Percentiles rank a stretch among this genome's conserved stretches.
Conservation (phyloP, 2,113 vertebrate species). For the Rhinoptilus africanus region DNA sequence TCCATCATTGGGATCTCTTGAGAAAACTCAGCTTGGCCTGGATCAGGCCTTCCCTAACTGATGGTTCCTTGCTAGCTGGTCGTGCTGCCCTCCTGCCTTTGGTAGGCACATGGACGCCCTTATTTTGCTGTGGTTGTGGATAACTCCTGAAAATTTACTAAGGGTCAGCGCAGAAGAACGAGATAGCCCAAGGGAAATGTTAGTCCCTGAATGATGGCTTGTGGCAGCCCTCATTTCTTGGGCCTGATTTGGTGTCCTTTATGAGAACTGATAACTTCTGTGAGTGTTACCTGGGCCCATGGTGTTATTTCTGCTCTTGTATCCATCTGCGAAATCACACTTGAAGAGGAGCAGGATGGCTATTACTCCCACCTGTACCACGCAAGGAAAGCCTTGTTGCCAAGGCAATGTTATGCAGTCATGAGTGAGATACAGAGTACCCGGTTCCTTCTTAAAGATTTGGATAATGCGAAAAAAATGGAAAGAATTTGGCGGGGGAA, state of each 20-base stretch:
- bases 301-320: not conserved
- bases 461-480: not conserved
- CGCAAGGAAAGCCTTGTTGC: conserved; percentile 1
- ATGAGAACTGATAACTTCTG: not conserved
- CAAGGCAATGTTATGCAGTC: not conserved
- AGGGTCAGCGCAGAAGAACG: not conserved
- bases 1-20: not conserved
- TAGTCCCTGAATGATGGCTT: not conserved
- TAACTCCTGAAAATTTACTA: not conserved
- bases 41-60: not conserved
- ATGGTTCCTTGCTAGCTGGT: not conserved
- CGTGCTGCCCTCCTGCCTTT: not conserved
- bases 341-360: not conserved
- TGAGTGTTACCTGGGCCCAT: not conserved
- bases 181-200: not conserved
- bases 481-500: not conserved
- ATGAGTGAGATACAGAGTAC: not conserved
- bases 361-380: not conserved
- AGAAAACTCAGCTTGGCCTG: not conserved
- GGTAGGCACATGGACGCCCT: not conserved
- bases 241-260: not conserved
- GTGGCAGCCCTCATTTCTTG: not conserved
- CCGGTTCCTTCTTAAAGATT: not conserved
- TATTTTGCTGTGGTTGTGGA: not conserved
- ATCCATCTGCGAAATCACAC: not conserved